Evolutionary conservation across 2,113 vertebrate genomes (phyloP).

Genomic region (Dromiciops gliroides): DNA sequence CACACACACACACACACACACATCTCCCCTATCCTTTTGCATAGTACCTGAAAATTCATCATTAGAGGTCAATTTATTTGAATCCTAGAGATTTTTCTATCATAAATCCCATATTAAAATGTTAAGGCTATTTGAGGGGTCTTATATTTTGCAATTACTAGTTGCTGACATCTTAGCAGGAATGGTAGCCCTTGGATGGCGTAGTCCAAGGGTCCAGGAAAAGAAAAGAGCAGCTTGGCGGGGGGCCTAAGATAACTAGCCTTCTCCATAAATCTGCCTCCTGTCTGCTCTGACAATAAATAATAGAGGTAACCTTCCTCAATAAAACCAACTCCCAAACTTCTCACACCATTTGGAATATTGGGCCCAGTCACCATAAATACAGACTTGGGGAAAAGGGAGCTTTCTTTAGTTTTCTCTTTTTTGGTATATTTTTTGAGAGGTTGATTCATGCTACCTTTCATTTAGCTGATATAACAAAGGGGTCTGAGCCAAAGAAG

Average conservation of each 20-base stretch:
- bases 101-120: constrained; percentile 3
- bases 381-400: neutral
- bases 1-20: too few relatives aligned
- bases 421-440: neutral
- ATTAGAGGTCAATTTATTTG: neutral
- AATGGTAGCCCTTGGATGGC: neutral
- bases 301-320: neutral
- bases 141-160: neutral
- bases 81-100: neutral
- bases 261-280: neutral
- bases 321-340: neutral
- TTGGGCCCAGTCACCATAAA: neutral
- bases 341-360: neutral
- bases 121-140: neutral
- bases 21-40: neutral
- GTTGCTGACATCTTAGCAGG: neutral
- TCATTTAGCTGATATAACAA: neutral
- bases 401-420: neutral
- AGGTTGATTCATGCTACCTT: neutral
- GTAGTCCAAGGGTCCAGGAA: neutral
- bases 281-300: neutral
- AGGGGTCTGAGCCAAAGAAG: neutral
- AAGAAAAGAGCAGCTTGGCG: neutral
- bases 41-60: neutral
- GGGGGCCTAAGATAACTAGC: neutral